Percentiles rank a stretch among this genome's conserved stretches.
phyloP scores from a whole-genome alignment of 2,113 vertebrate species.

The Oreamnos americanus region DNA sequence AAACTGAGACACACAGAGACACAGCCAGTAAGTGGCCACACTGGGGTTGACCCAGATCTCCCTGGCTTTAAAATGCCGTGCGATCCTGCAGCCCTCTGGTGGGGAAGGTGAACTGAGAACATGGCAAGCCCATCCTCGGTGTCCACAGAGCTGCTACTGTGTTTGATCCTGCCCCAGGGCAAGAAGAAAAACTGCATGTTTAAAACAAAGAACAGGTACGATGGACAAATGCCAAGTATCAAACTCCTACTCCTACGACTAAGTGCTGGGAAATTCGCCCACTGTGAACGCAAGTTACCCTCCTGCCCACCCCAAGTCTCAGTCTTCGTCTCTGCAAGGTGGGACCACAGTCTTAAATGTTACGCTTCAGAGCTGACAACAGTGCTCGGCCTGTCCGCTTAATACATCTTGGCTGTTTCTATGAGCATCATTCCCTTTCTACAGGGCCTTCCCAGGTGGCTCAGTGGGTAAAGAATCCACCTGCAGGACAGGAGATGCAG shows the following conservation, averaged over 20 bases:
- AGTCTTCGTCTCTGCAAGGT: not conserved
- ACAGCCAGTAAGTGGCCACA: not conserved
- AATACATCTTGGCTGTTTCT: not conserved
- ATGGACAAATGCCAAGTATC: not conserved
- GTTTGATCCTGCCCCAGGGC: rapidly evolving
- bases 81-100: rapidly evolving
- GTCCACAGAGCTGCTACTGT: not conserved
- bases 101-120: not conserved
- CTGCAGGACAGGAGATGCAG: not conserved
- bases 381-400: rapidly evolving
- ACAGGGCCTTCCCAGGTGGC: not conserved
- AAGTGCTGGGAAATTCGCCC: no score
- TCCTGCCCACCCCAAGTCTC: not conserved
- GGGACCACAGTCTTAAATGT: not conserved
- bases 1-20: not conserved
- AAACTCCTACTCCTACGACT: not conserved
- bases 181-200: not conserved
- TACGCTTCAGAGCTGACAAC: no score
- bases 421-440: not conserved
- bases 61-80: not conserved
- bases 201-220: not conserved
- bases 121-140: not conserved
- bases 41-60: rapidly evolving
- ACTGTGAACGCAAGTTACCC: not conserved
- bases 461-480: not conserved